Evolutionary conservation across 2,113 vertebrate species (phyloP), one percentile per base, ranked within the genome.

Genomic region (Tamias sibiricus): DNA sequence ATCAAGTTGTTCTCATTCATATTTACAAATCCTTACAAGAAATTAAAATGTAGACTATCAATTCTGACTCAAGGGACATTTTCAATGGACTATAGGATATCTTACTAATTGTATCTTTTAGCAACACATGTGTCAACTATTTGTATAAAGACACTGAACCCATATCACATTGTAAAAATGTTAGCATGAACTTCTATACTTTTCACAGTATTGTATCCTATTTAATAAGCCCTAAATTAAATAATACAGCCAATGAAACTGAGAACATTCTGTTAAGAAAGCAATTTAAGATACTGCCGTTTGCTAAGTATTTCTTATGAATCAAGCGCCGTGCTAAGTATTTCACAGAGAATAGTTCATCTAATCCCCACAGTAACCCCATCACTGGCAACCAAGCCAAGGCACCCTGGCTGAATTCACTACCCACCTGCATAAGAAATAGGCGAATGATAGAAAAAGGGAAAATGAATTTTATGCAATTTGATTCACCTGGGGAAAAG

Each of bases 81-180:
- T 84, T 77, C 59, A 91, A 4, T 76, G 52, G 37, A 84, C n/a
- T 57, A 32, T 11, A 37, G n/a, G 66, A 28, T 62, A 76, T 52
- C 47, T 64, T 57, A 84, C 32, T 44, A 69, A 87, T 81, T 76
- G 76, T 22, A 79, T 49, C 17, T 96, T 93, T 92, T 77, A 80
- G 76, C 69, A 90, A 83, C 32, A 94, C 1, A 49, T 49, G 32
- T 52, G 32, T 90, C 57, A 89, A 42, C 49, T 64, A 86, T 62
- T 72, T 95, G 8, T 71, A 71, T 54, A 59, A 82, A 79, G 30
- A 86, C 3, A n/a, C 17, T 84, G 59, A 83, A 79, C 62, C 10
- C 0, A 11, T 30, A 81, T n/a, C 44, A 26, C 6, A 28, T 40
- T 85, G 20, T 64, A 90, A 90, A 85, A 82, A 47, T 76, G 87